Percentiles rank a stretch among this genome's conserved stretches.
phyloP scores from a whole-genome alignment of 2,888 invertebrate species.

The Ophion slaviceki region DNA sequence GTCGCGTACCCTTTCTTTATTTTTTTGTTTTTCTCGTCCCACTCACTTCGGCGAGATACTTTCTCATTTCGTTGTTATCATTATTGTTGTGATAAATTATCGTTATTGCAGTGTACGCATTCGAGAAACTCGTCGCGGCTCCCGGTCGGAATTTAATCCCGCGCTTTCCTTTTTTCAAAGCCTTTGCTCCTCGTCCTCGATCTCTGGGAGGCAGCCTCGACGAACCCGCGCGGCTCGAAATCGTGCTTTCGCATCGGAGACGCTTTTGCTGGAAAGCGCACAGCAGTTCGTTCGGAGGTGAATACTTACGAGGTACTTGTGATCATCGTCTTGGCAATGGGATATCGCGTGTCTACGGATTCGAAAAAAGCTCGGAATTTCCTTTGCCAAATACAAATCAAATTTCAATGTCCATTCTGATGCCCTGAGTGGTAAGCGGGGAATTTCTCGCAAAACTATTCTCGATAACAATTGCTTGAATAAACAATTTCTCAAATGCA shows the following conservation, averaged over 20 bases:
- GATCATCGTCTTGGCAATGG: not conserved
- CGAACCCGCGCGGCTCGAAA: not conserved
- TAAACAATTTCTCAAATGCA: no score
- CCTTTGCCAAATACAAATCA: no score
- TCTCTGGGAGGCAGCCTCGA: conserved; percentile 1
- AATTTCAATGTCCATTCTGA: no score
- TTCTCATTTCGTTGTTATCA: conserved; percentile 51
- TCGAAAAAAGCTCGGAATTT: not conserved
- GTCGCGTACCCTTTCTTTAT: conserved; percentile 58
- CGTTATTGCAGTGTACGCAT: conserved; percentile 48
- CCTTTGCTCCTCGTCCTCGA: conserved; percentile 15
- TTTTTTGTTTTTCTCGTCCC: conserved; percentile 8
- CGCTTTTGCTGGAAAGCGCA: not conserved
- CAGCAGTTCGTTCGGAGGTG: no score
- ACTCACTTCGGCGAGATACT: conserved; percentile 36
- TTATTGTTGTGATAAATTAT: conserved; percentile 52
- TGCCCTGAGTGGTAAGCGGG: no score
- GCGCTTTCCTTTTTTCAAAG: conserved; percentile 52
- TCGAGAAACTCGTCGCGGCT: conserved; percentile 34
- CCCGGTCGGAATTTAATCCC: conserved; percentile 34
- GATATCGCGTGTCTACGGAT: not conserved
- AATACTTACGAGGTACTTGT: no score
- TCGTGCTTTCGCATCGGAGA: conserved; percentile 8
- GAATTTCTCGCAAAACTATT: no score
- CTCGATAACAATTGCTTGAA: no score